Conservation (phyloP, 2,888 invertebrate genomes). For the Graphium colonna region DNA sequence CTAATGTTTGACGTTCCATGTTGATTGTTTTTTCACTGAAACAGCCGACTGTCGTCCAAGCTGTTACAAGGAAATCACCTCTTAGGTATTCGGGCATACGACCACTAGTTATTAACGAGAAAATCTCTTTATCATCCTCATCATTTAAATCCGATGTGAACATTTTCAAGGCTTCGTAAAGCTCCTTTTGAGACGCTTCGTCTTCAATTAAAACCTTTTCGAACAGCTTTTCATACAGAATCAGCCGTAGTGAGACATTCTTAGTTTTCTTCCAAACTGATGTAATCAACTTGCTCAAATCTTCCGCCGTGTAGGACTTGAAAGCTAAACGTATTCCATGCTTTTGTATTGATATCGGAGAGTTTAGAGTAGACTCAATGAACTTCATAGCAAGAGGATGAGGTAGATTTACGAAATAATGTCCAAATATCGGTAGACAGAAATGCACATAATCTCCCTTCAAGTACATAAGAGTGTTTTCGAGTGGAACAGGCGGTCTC, state of each 20-base stretch:
- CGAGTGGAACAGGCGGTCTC: conserved; percentile 46
- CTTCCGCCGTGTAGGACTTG: conserved; percentile 39
- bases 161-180: conserved; percentile 42
- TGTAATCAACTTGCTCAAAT: conserved; percentile 36
- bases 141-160: conserved; percentile 41
- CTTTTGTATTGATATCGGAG: conserved; percentile 51
- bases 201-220: conserved; percentile 34
- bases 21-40: conserved; percentile 38
- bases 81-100: conserved; percentile 35
- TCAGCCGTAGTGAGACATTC: conserved; percentile 44
- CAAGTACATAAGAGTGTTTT: conserved; percentile 38
- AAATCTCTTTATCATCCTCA: conserved; percentile 47
- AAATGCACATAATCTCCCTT: conserved; percentile 49
- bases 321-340: conserved; percentile 53
- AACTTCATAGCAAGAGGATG: conserved; percentile 37
- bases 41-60: conserved; percentile 41
- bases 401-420: conserved; percentile 43
- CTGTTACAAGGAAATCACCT: conserved; percentile 35
- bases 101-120: conserved; percentile 31
- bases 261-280: conserved; percentile 45
- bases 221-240: conserved; percentile 42
- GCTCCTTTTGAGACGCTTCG: conserved; percentile 27
- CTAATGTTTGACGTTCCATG: conserved; percentile 28
- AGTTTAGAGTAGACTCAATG: conserved; percentile 39
- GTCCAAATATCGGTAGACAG: conserved; percentile 45